Base-by-base conservation (phyloP, 2,113 vertebrate genomes). In the Centropus bengalensis region DNA sequence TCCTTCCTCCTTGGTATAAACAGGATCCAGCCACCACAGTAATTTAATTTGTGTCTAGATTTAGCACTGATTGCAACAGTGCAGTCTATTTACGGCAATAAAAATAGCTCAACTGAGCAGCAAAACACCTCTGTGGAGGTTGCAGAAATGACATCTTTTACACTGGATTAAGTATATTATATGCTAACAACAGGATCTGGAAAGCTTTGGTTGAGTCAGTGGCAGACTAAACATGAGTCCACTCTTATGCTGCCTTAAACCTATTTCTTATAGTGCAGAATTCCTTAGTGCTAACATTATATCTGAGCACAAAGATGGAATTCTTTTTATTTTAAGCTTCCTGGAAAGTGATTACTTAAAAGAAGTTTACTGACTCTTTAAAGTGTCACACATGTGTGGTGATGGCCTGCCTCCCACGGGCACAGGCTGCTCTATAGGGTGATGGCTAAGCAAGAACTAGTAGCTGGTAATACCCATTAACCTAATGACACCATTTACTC, bases 201-300 rank as follows among this genome's bases (percentile, higher is more conserved):
- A 87, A 82, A 89, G 33, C n/a, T 90, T 80, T 89, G 79, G 47
- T 32, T 80, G 82, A 82, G 47, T 59, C 81, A 87, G 51, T 75
- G 58, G 15, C 40, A 81, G 33, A 32, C 88, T 85, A 74, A 84
- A 63, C 27, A 58, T 75, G 24, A 47, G 49, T 40, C 45, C 17
- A 8, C 49, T 88, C 56, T 81, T 83, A 71, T 62, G 10, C 40
- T 82, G 22, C 36, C 68, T 88, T 88, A 92, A 86, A 85, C 38
- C 20, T 4, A 22, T 82, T 86, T 66, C 30, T 91, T 36, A 33
- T 5, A 55, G 55, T 17, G 26, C 38, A 78, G 44, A 80, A 58
- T 23, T 30, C 42, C 21, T 58, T 54, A n/a, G 20, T 51, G 26
- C 30, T 94, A 9, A 49, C 3, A 0, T 69, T 70, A 33, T n/a